Evolutionary conservation across 2,113 vertebrate species (phyloP), one percentile per base, ranked within the genome.

Genomic region (Anguilla rostrata): DNA sequence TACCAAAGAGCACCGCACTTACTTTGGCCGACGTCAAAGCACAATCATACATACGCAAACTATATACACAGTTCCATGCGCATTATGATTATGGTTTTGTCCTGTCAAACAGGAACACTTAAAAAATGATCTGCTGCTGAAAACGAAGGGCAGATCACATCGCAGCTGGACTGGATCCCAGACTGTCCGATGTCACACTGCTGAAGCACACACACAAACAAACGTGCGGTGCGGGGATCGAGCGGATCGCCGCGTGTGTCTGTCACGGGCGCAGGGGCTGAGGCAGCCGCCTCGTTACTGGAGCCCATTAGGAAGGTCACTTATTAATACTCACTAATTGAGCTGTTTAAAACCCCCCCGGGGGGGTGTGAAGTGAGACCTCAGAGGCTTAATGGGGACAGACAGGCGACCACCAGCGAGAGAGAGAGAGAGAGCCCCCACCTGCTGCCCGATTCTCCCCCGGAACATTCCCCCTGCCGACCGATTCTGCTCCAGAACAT

Each of bases 281-380:
- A 66, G 20, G 60, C 60, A 26, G 60, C 60, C 26, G 60, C 26
- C 2, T 63, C 83, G 56, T 66, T 84, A 39, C 39, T 41, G 57
- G 60, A 26, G 60, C 60, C 8, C 3, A 26, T 78, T 29, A 78
- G 7, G 71, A 34, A 11, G 14, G n/a, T 78, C 29, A 12, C 81
- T 88, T 63, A 83, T 86, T 88, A 83, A 87, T 86, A 39, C 60
- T 60, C 39, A 22, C 85, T 84, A 84, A 88, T 82, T 86, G 83
- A 78, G 78, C 66, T 43, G 75, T 39, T 84, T 63, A 49, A 16
- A 57, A 6, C 49, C 75, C 83, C 57, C 57, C 39, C 41, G 29
- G 60, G 29, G 29, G 85, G 39, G 60, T 14, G 39, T 39, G 29
- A 39, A 26, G 14, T 1, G 56, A 40, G 29, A 56, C 75, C 85